Percentiles rank a stretch among this genome's conserved stretches.
phyloP scores from a whole-genome alignment of 1,140 invertebrate genomes.

The Drosophila seguyi region DNA sequence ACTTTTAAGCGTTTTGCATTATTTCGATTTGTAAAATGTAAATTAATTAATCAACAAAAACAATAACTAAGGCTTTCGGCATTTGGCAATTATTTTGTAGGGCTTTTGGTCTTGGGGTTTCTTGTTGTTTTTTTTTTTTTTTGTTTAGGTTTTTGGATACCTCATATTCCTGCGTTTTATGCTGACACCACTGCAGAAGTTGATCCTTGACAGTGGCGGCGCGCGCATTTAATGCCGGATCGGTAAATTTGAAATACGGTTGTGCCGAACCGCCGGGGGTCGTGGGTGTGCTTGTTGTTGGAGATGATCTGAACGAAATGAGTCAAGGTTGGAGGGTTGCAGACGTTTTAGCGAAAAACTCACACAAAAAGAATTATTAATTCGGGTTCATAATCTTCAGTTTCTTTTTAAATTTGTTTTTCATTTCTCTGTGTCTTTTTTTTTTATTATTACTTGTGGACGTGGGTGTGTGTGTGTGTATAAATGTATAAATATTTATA shows the following conservation, averaged over 20 bases:
- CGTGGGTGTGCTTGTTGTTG: constrained; percentile 87
- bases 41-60: constrained; percentile 8
- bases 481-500: constrained; percentile 7
- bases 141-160: constrained; percentile 86
- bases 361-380: constrained; percentile 58
- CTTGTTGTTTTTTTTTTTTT: constrained; percentile 33
- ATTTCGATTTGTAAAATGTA: not conserved
- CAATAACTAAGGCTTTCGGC: constrained; percentile 56
- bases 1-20: not conserved
- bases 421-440: constrained; percentile 34
- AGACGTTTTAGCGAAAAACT: constrained; percentile 79
- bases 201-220: constrained; percentile 97
- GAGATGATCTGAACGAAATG: constrained; percentile 87
- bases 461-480: constrained; percentile 41
- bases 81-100: constrained; percentile 30
- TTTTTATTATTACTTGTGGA: constrained; percentile 8
- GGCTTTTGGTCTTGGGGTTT: constrained; percentile 15
- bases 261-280: constrained; percentile 86
- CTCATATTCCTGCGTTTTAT: constrained; percentile 98
- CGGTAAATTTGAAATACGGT: constrained; percentile 94
- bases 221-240: constrained; percentile 93
- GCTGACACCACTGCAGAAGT: constrained; percentile 97
- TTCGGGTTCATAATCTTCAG: constrained; percentile 20
- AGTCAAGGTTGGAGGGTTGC: constrained; percentile 71
- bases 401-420: constrained; percentile 23